Evolutionary conservation across 2,888 invertebrate genomes (phyloP).

Genomic region (Schizotus pectinicornis): DNA sequence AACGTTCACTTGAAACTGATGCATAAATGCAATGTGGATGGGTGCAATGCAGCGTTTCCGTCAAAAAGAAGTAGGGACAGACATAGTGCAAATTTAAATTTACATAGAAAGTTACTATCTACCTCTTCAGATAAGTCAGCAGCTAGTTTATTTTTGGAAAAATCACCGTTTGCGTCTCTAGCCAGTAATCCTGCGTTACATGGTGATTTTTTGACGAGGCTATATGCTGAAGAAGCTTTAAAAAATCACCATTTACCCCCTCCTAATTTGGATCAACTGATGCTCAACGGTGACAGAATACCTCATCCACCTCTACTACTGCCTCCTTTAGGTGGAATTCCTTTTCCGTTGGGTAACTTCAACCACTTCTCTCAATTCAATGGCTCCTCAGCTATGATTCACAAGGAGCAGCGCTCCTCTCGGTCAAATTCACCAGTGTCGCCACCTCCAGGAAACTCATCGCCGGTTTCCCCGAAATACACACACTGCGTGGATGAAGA

Average conservation of each 20-base stretch:
- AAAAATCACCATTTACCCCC: slow-evolving; percentile 61
- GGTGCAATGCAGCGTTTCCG: slow-evolving; percentile 93
- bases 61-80: slow-evolving; percentile 91
- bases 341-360: slow-evolving; percentile 61
- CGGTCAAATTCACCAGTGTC: slow-evolving; percentile 63
- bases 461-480: slow-evolving; percentile 51
- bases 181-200: slow-evolving; percentile 72
- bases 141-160: slow-evolving; percentile 58
- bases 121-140: slow-evolving; percentile 65
- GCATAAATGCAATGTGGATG: slow-evolving; percentile 94
- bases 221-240: slow-evolving; percentile 77
- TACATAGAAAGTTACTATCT: slow-evolving; percentile 88
- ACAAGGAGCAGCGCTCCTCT: slow-evolving; percentile 58
- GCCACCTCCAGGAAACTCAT: slow-evolving; percentile 59
- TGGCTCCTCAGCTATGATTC: slow-evolving; percentile 49
- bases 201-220: slow-evolving; percentile 78
- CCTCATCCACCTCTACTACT: slow-evolving; percentile 66
- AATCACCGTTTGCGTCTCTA: slow-evolving; percentile 63
- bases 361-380: slow-evolving; percentile 58
- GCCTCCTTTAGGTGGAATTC: slow-evolving; percentile 64
- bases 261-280: slow-evolving; percentile 58
- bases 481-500: slow-evolving; percentile 73
- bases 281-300: slow-evolving; percentile 60
- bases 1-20: slow-evolving; percentile 94
- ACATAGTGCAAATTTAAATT: slow-evolving; percentile 88